These are phyloP conservation scores for Squalus acanthias DNA, from an alignment of 2,797 vertebrate genomes.

Conservation along the genomic window DNA sequence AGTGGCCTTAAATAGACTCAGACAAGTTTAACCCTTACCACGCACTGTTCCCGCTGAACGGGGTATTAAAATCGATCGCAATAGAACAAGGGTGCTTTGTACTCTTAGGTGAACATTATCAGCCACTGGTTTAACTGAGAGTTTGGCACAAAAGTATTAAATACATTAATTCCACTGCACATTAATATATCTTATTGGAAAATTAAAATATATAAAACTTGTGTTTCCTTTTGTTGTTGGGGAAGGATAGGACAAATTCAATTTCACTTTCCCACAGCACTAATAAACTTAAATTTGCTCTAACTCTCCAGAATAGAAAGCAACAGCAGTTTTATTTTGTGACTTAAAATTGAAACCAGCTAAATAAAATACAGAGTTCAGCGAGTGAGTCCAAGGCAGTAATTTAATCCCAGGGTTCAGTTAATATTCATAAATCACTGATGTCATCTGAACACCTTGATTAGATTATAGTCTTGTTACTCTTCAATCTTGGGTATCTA, in stretches of 20 bases:
- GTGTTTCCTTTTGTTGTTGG: neutral
- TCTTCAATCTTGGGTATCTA: conserved; percentile 13
- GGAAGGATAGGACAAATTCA: neutral
- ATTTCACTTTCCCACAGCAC: neutral
- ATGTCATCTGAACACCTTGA: conserved; percentile 32
- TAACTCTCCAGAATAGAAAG: neutral
- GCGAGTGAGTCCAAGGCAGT: conserved; percentile 13
- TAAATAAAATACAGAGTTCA: conserved; percentile 30
- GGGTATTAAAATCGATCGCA: neutral
- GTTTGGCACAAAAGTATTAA: neutral
- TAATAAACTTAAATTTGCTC: conserved; percentile 6
- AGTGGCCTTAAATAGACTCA: neutral
- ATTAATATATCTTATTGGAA: neutral
- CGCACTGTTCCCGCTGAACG: neutral
- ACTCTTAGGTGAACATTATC: neutral
- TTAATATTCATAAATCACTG: conserved; percentile 36
- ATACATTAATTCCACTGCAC: neutral
- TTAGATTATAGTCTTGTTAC: conserved; percentile 30
- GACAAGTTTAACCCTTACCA: neutral
- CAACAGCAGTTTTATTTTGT: conserved; percentile 30
- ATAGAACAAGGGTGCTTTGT: neutral
- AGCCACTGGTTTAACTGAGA: neutral
- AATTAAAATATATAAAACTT: neutral
- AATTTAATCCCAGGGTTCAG: conserved; percentile 25
- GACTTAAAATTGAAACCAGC: conserved; percentile 26